Percentiles rank a stretch among this genome's conserved stretches.
Conservation (phyloP, 2,113 vertebrate species). For the Bettongia penicillata region DNA sequence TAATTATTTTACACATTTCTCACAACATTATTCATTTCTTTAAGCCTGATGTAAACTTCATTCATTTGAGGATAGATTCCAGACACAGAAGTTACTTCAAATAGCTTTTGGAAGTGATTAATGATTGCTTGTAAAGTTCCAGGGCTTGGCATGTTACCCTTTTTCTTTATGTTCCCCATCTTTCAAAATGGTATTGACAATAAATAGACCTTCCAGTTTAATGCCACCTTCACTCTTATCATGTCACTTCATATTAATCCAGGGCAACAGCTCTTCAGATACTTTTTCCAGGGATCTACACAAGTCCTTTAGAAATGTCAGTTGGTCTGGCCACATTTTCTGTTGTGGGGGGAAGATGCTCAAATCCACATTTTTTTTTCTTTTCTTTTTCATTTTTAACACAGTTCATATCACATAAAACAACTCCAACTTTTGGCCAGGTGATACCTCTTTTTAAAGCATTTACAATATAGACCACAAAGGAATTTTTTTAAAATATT, state of each 20-base stretch:
- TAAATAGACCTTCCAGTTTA: constrained; percentile 88
- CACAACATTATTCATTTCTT: constrained; percentile 91
- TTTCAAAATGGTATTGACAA: constrained; percentile 89
- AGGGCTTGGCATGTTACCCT: constrained; percentile 82
- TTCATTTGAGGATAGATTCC: constrained; percentile 94
- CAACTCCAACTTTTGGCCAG: too few species aligned
- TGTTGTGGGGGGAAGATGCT: constrained; percentile 86
- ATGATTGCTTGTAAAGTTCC: constrained; percentile 88
- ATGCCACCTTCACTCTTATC: constrained; percentile 69
- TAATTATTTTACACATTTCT: constrained; percentile 85
- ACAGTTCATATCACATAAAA: too few species aligned
- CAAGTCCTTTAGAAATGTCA: constrained; percentile 88
- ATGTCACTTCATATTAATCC: constrained; percentile 75
- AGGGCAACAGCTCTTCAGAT: constrained; percentile 84
- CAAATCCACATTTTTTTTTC: constrained; percentile 79
- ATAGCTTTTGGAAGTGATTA: constrained; percentile 93
- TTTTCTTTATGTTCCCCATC: constrained; percentile 84
- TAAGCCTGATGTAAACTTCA: constrained; percentile 91
- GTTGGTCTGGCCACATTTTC: constrained; percentile 91
- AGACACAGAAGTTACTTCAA: constrained; percentile 88
- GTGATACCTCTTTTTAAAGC: too few species aligned
- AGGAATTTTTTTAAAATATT: too few species aligned
- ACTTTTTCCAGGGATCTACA: constrained; percentile 84
- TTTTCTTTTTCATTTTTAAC: too few species aligned
- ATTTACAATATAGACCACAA: too few species aligned